Percentiles rank a stretch among this genome's conserved stretches.
phyloP scores from a whole-genome alignment of 2,888 invertebrate genomes.

The Cabera pusaria region DNA sequence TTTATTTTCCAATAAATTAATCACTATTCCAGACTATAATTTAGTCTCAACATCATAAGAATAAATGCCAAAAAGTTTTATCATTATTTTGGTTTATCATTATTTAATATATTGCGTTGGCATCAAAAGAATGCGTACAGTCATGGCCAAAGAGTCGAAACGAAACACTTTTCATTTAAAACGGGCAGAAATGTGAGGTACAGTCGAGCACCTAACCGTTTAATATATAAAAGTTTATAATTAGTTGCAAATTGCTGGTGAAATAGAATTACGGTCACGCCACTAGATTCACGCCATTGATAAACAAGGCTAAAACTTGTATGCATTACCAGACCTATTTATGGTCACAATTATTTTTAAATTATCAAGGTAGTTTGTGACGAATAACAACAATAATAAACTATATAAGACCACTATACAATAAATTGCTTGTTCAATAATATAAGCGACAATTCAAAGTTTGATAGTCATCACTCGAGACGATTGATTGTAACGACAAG shows the following conservation, averaged over 20 bases:
- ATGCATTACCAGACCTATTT: slow-evolving; percentile 19
- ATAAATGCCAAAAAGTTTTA: slow-evolving; percentile 50
- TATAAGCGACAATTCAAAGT: too few relatives aligned
- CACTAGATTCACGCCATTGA: slow-evolving; percentile 36
- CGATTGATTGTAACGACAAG: too few relatives aligned
- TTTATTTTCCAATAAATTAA: slow-evolving; percentile 11
- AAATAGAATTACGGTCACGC: slow-evolving; percentile 31
- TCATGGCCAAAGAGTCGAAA: slow-evolving; percentile 37
- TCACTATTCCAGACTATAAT: slow-evolving; percentile 24
- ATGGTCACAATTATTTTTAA: slow-evolving; percentile 7
- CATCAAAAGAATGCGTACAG: slow-evolving; percentile 44
- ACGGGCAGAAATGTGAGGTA: neutral
- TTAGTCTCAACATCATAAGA: slow-evolving; percentile 51
- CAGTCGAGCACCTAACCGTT: slow-evolving; percentile 4
- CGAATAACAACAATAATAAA: neutral
- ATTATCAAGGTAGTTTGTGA: neutral
- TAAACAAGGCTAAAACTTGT: slow-evolving; percentile 25
- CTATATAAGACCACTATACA: too few relatives aligned
- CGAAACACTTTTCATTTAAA: neutral
- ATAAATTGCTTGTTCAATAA: too few relatives aligned
- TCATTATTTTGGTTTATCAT: too few relatives aligned
- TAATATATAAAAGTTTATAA: slow-evolving; percentile 11
- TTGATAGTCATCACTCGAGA: too few relatives aligned
- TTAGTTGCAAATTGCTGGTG: slow-evolving; percentile 17
- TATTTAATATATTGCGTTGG: slow-evolving; percentile 37